A percentile compares a stretch with the other conserved stretches of the same genome.
Evolutionary conservation across 2,888 invertebrate species (phyloP).

Genomic region (Luperina nickerlii): DNA sequence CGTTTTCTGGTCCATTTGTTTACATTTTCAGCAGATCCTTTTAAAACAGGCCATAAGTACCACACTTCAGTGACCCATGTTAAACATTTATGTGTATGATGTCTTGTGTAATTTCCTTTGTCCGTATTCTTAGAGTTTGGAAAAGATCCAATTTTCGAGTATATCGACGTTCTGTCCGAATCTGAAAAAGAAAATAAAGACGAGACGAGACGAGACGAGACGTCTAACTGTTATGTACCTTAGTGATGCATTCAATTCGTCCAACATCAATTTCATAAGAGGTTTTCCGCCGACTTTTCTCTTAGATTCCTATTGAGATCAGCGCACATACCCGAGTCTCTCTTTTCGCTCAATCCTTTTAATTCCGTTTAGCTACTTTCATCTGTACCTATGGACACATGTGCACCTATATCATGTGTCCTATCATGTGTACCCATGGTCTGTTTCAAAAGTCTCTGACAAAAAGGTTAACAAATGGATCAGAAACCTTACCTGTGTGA

Average conservation of each 20-base stretch:
- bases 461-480: not conserved
- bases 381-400: not conserved
- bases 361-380: not conserved
- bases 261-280: constrained; percentile 29
- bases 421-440: not conserved
- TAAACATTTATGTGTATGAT: not conserved
- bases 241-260: constrained; percentile 10
- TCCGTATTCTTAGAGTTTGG: constrained; percentile 4
- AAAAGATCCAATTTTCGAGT: constrained; percentile 16
- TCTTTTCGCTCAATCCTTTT: not conserved
- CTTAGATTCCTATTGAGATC: constrained; percentile 8
- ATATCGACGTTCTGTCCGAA: not conserved
- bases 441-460: not conserved
- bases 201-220: not conserved
- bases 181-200: not conserved
- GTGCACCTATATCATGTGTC: too few species aligned
- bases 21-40: too few species aligned
- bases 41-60: not conserved
- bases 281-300: constrained; percentile 9
- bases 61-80: not conserved
- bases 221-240: not conserved
- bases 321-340: not conserved
- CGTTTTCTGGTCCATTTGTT: not conserved
- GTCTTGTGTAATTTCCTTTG: not conserved
- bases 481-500: not conserved